Percentiles rank a stretch among this genome's conserved stretches.
These are phyloP conservation scores for Ceraclea dissimilis DNA, from an alignment of 2,888 invertebrate genomes.

Conservation along the genomic window DNA sequence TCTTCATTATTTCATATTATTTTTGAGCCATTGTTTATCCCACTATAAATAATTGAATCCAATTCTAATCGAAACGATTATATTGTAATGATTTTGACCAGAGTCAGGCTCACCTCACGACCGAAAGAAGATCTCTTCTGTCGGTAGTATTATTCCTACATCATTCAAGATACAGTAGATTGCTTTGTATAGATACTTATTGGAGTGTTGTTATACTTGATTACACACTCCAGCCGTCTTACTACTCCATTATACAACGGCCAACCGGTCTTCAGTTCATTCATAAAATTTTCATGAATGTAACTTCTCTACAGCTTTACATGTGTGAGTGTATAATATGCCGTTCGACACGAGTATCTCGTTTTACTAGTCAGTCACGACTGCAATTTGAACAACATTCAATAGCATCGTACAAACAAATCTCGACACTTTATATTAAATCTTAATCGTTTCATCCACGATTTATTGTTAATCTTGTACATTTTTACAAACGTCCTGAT, in stretches of 20 bases:
- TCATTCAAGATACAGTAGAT: too few species aligned
- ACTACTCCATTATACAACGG: conserved; percentile 2
- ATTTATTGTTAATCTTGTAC: background rate
- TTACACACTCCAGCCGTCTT: conserved; percentile 8
- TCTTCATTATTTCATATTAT: too few species aligned
- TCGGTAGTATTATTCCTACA: too few species aligned
- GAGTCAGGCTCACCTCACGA: too few species aligned
- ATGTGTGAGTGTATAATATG: background rate
- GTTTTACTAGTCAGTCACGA: background rate
- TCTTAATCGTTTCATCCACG: background rate
- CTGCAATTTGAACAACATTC: background rate
- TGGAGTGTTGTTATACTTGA: conserved; percentile 10
- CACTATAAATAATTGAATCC: too few species aligned
- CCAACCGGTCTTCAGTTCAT: conserved; percentile 16
- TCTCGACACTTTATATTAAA: background rate
- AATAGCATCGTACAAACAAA: background rate
- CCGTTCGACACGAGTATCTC: background rate
- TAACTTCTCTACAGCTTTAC: background rate
- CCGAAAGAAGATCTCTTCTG: too few species aligned
- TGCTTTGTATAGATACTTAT: background rate
- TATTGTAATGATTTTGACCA: too few species aligned
- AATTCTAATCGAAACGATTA: too few species aligned
- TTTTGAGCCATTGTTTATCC: too few species aligned
- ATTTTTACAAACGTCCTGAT: background rate
- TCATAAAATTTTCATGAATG: conserved; percentile 17